A percentile compares a stretch with the other conserved stretches of the same genome.
Conservation (phyloP, 2,113 vertebrate species). For the Sander lucioperca region DNA sequence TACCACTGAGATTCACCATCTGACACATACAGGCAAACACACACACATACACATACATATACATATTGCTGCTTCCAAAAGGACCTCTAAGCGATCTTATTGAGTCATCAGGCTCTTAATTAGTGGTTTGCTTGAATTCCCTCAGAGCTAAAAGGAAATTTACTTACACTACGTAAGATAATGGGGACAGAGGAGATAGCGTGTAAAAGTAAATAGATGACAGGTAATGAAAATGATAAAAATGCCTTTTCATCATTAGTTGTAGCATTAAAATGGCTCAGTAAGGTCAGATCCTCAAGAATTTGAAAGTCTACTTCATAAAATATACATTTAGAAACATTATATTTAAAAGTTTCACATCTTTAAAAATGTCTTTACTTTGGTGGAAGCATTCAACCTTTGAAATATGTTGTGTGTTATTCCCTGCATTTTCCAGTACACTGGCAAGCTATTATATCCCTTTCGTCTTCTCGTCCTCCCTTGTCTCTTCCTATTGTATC, state of each 20-base stretch:
- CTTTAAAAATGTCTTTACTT: background rate
- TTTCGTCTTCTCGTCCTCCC: background rate
- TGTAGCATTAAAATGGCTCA: background rate
- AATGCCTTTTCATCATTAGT: fast-evolving
- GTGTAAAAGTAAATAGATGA: background rate
- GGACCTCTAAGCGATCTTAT: slow-evolving; percentile 19
- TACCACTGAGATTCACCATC: slow-evolving; percentile 7
- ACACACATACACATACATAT: background rate
- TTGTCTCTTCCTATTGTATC: slow-evolving; percentile 10
- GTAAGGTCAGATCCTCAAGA: background rate
- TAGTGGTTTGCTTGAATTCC: slow-evolving; percentile 14
- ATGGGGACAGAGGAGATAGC: background rate
- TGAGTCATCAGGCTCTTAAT: slow-evolving; percentile 19
- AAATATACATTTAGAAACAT: background rate
- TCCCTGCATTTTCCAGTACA: background rate
- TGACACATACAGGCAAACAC: background rate
- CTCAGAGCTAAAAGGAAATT: slow-evolving; percentile 26
- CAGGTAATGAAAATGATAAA: background rate
- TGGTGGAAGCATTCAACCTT: background rate
- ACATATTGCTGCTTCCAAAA: background rate
- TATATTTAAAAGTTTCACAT: background rate
- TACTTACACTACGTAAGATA: slow-evolving; percentile 23
- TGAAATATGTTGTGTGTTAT: background rate
- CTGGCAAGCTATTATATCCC: background rate
- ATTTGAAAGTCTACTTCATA: background rate